Conservation (phyloP, 2,113 vertebrate species). For the Pelecanus crispus region DNA sequence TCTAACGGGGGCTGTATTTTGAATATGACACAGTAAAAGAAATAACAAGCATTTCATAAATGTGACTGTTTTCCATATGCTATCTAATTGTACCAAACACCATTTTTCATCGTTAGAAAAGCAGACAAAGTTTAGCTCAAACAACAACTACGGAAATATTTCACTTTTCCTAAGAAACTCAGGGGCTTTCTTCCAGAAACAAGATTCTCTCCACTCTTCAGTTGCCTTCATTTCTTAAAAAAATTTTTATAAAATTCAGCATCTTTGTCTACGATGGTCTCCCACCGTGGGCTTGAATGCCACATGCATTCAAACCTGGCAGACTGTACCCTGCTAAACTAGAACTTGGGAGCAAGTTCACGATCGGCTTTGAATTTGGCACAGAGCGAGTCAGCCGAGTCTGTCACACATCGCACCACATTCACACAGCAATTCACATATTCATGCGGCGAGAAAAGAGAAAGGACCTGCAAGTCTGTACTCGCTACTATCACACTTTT, state of each 20-base stretch:
- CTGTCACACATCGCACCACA: fast-evolving
- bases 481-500: neutral
- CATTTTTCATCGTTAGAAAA: neutral
- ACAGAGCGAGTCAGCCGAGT: fast-evolving
- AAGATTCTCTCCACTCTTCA: neutral
- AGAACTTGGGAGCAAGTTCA: neutral
- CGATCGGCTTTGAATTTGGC: neutral
- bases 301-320: fast-evolving
- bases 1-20: neutral
- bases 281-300: neutral
- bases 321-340: neutral
- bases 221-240: neutral
- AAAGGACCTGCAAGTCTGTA: neutral
- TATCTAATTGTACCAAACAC: neutral
- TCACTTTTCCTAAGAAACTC: neutral
- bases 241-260: neutral
- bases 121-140: neutral
- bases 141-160: neutral
- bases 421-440: fast-evolving
- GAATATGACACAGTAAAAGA: neutral
- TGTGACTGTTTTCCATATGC: neutral
- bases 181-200: neutral
- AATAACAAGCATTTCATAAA: neutral
- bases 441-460: fast-evolving
- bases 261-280: neutral